Evolutionary conservation across 2,797 vertebrate species (phyloP), one percentile per base, ranked within the genome.

Genomic region (Arremon aurantiirostris): DNA sequence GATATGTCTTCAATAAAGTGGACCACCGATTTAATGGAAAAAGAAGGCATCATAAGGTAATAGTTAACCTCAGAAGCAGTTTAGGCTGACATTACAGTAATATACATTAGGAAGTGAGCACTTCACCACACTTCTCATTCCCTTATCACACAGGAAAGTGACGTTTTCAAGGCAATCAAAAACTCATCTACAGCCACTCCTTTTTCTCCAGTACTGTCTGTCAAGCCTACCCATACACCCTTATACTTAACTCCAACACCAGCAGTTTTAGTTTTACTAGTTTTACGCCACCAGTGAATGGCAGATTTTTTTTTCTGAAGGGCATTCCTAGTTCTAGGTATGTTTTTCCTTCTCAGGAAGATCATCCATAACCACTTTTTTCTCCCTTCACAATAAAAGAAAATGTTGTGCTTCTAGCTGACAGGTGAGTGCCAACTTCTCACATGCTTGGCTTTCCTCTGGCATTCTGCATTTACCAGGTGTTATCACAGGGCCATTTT

Each of bases 111-210:
- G 69, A 97, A 92, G 73, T 9, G 78, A 82, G 92, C 30, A 82
- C 39, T 90, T 96, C 68, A 78, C n/a, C 76, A 95, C 56, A 57
- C 39, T 94, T 93, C 35, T 89, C 57, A 68, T 93, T 95, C 68
- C 76, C 39, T 68, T 71, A 89, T 37, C 90, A 87, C 84, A 83
- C 5, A 66, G 66, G 65, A 92, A 95, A 96, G 57, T 80, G 52
- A 53, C 60, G 95, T 86, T 97, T 96, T 94, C 77, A 82, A 96
- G 93, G 76, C 47, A 64, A 95, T 95, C 82, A 96, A 87, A 52
- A 96, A 79, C 65, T 94, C 59, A 47, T 83, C 88, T 93, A 85
- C 92, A 95, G 91, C 5, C 32, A 47, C 30, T 42, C 46, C 81
- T 47, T 93, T 91, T 91, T 73, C 57, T 60, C 52, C 65, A 66